Conservation (phyloP, 2,113 vertebrate species). For the Mesembrinibis cayennensis region DNA sequence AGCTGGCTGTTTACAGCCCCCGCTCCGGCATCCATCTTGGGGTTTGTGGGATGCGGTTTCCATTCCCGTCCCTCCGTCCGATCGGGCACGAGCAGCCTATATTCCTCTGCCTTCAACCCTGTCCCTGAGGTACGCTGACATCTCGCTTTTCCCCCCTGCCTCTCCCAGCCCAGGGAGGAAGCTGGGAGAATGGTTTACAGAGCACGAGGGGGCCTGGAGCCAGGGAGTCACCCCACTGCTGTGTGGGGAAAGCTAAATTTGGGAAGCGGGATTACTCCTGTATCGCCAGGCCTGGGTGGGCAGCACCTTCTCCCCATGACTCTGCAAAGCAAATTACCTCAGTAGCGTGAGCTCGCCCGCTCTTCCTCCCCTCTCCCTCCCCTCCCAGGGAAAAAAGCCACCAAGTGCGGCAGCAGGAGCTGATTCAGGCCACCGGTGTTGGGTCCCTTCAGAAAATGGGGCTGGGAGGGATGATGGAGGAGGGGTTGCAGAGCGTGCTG, state of each 20-base stretch:
- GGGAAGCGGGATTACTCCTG: background rate
- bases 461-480: constrained; percentile 35
- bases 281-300: background rate
- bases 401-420: background rate
- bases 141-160: background rate
- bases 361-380: background rate
- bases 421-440: background rate
- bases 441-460: background rate
- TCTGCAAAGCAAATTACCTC: background rate
- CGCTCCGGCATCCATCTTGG: background rate
- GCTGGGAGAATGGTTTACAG: background rate
- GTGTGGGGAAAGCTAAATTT: background rate
- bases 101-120: background rate
- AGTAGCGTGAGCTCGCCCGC: background rate
- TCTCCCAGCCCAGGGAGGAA: background rate
- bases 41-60: background rate
- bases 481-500: constrained; percentile 28
- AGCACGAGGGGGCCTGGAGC: background rate
- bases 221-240: background rate
- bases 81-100: background rate
- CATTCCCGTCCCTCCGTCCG: background rate
- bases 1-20: background rate
- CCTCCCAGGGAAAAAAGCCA: background rate
- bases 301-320: background rate
- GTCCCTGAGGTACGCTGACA: background rate